Conservation (phyloP, 2,797 vertebrate species). For the Lithobates pipiens region DNA sequence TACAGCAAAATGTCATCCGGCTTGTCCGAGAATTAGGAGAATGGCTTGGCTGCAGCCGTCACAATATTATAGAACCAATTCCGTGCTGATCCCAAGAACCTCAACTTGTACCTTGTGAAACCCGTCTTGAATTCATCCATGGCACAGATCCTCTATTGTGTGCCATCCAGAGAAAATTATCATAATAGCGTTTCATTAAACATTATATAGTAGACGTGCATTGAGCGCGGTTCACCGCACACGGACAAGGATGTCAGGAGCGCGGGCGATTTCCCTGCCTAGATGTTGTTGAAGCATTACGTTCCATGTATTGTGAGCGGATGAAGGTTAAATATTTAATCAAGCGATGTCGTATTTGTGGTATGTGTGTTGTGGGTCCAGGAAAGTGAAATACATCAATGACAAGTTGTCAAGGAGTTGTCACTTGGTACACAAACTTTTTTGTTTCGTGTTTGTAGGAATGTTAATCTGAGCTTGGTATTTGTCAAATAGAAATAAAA, state of each 20-base stretch:
- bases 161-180: not conserved
- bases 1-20: no score
- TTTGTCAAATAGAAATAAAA: no score
- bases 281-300: not conserved
- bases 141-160: not conserved
- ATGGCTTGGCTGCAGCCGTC: no score
- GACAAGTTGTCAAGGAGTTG: not conserved
- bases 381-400: not conserved
- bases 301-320: not conserved
- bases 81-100: not conserved
- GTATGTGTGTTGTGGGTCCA: no score
- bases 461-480: no score
- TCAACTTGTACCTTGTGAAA: not conserved
- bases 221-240: not conserved
- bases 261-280: not conserved
- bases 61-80: not conserved
- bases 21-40: no score
- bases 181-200: not conserved
- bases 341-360: not conserved
- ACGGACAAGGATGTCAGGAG: not conserved
- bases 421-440: no score
- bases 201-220: not conserved
- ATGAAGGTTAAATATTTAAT: slow-evolving; percentile 6
- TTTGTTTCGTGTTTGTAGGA: no score
- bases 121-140: not conserved